Conservation (phyloP, 2,113 vertebrate genomes). For the Parotia lawesii region DNA sequence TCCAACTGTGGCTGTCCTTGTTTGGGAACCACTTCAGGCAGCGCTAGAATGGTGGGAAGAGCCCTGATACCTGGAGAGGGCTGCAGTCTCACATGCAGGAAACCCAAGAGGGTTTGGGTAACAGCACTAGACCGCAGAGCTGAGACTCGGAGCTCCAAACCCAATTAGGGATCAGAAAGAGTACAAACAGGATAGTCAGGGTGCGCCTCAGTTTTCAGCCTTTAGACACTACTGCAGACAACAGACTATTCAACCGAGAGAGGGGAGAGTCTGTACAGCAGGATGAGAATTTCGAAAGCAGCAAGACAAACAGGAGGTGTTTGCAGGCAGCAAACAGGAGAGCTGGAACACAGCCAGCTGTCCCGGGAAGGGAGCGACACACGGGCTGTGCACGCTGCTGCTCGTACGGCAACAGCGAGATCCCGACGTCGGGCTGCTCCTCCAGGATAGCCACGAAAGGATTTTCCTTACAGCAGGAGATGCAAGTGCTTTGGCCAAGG, state of each 20-base stretch:
- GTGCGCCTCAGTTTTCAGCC: fast-evolving
- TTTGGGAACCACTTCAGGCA: fast-evolving
- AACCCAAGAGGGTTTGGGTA: fast-evolving
- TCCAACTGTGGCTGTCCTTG: fast-evolving
- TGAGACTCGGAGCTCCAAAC: background rate
- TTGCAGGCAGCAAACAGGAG: background rate
- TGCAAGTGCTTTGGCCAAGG: background rate
- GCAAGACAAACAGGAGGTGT: background rate
- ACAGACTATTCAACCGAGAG: background rate
- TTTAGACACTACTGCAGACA: too few species aligned
- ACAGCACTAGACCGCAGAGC: fast-evolving
- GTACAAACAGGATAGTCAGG: fast-evolving
- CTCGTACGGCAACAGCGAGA: background rate
- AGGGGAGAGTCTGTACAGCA: fast-evolving
- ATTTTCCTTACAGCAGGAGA: fast-evolving
- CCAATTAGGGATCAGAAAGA: fast-evolving
- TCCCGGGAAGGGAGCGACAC: background rate
- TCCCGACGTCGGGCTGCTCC: background rate
- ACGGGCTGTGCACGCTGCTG: background rate
- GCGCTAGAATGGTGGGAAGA: fast-evolving
- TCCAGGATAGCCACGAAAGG: background rate
- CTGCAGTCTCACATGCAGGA: fast-evolving
- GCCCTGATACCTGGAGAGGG: background rate
- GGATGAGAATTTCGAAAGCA: background rate
- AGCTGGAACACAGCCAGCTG: background rate